These are phyloP conservation scores for Thaumetopoea pityocampa DNA, from an alignment of 1,140 invertebrate genomes.

Conservation along the genomic window DNA sequence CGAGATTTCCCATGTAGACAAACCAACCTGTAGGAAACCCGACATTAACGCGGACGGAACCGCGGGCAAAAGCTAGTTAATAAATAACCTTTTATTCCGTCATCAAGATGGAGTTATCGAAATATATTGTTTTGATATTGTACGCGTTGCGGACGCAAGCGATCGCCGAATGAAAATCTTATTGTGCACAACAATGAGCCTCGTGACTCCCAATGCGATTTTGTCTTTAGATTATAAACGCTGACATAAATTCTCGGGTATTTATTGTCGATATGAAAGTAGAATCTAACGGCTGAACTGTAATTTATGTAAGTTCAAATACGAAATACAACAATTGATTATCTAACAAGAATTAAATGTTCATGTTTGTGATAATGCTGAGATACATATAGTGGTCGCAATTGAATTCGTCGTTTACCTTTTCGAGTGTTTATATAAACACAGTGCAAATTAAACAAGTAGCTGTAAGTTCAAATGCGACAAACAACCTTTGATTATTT, in stretches of 20 bases:
- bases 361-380: conserved; percentile 2
- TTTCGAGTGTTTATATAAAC: too few relatives aligned
- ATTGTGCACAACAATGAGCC: conserved; percentile 50
- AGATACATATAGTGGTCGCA: too few relatives aligned
- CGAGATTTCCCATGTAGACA: too few relatives aligned
- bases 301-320: conserved; percentile 30
- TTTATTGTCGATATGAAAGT: conserved; percentile 59
- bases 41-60: too few relatives aligned
- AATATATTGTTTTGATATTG: conserved; percentile 52
- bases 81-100: conserved; percentile 8
- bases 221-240: conserved; percentile 55
- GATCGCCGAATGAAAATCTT: conserved; percentile 54
- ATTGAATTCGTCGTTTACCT: too few relatives aligned
- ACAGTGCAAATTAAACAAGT: conserved; percentile 19
- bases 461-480: conserved; percentile 23
- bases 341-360: conserved; percentile 20
- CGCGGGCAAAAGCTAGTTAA: too few relatives aligned
- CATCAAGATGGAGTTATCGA: conserved; percentile 50
- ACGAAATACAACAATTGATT: conserved; percentile 25
- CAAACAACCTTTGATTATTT: conserved; percentile 26
- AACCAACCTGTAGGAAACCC: too few relatives aligned
- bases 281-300: conserved; percentile 28
- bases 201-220: conserved; percentile 60
- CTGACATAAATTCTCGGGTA: conserved; percentile 62
- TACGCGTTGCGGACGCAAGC: conserved; percentile 37